These are phyloP conservation scores for Oophaga sylvatica DNA, from an alignment of 2,797 vertebrate species.

Conservation along the genomic window DNA sequence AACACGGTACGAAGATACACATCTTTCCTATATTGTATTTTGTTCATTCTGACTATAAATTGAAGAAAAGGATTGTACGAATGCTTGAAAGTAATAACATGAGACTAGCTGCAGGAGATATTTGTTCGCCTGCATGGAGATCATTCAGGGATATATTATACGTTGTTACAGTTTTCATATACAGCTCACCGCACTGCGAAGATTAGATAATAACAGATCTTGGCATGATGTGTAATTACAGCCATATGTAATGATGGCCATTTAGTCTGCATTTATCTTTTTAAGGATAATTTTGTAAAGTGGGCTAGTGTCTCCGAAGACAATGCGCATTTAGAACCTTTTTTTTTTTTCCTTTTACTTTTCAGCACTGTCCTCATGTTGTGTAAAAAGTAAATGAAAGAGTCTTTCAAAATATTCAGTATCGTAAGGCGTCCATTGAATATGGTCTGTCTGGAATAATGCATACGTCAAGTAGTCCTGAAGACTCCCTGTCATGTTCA, in stretches of 20 bases:
- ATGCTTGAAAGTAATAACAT: background rate
- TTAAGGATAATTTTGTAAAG: conserved; percentile 46
- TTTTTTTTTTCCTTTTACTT: background rate
- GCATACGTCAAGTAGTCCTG: background rate
- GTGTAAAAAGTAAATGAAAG: conserved; percentile 1
- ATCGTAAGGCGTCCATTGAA: background rate
- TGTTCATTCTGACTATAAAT: background rate
- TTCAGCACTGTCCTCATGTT: background rate
- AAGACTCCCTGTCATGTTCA: background rate
- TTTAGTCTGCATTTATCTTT: conserved; percentile 40
- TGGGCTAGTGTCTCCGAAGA: conserved; percentile 1
- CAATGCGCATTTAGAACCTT: conserved; percentile 20
- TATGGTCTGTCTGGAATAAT: background rate
- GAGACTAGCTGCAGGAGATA: background rate
- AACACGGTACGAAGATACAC: no score
- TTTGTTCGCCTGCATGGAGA: conserved; percentile 1
- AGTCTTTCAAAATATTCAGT: background rate
- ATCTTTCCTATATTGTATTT: background rate
- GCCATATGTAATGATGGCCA: conserved; percentile 45
- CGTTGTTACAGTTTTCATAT: no score
- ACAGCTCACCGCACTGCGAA: conserved; percentile 37
- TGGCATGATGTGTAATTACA: conserved; percentile 55
- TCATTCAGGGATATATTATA: conserved; percentile 26
- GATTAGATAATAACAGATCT: conserved; percentile 53
- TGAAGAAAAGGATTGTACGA: background rate